Evolutionary conservation across 2,113 vertebrate genomes (phyloP), one percentile per base, ranked within the genome.

Genomic region (Pygoscelis adeliae): DNA sequence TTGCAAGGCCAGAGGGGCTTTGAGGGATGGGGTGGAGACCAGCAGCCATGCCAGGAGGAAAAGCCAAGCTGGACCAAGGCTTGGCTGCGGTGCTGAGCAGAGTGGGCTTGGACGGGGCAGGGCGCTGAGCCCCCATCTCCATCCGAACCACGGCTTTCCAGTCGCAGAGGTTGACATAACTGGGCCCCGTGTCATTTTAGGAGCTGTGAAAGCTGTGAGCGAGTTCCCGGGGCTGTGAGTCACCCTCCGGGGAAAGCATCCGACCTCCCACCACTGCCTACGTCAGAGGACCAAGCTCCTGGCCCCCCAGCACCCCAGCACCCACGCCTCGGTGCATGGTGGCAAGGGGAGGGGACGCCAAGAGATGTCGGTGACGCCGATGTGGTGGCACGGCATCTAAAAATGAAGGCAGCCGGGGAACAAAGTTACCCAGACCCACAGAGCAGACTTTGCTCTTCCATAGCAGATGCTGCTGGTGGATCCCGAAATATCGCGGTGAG

Each of bases 251-350:
- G 73, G 87, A 87, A 78, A 91, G 55, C 81, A 50, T 15, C 71
- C 27, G 7, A 93, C 29, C 59, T 83, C 83, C 83, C 90, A 86
- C 80, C 7, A 0, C 80, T 27, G 40, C 84, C 34, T 59, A 12
- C 25, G 2, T 34, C 87, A 83, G 38, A 12, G 53, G 9, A 66
- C 3, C 11, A 10, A 71, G 61, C 50, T 69, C 82, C 69, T 0
- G 21, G 46, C 30, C 7, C 76, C 81, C 11, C 81, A 32, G 55
- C 49, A 47, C 53, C 77, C 17, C 67, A 81, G 71, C 67, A 49
- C 11, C 62, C 14, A 0, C 3, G 0, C 47, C 47, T 6, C 0
- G 0, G 46, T 1, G 17, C 1, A 1, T 2, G 30, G 19, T n/a
- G 69, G 30, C 63, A 15, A 32, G n/a, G 49, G 70, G 46, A 89